Conservation (phyloP, 2,797 vertebrate species). For the Myripristis murdjan region DNA sequence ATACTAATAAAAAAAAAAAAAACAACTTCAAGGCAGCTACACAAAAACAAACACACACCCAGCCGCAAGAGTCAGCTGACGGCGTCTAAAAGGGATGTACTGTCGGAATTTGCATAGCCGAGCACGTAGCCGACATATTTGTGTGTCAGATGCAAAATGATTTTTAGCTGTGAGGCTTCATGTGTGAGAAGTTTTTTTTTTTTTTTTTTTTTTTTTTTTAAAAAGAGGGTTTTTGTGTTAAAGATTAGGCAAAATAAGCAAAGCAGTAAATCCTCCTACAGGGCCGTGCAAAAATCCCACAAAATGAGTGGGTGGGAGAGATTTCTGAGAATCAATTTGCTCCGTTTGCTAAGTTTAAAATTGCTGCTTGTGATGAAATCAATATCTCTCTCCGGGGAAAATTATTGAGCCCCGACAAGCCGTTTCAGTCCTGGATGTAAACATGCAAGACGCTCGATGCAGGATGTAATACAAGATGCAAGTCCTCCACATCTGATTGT, state of each 20-base stretch:
- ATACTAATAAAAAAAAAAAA: background rate
- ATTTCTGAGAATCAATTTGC: conserved; percentile 42
- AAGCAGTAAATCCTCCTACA: conserved; percentile 11
- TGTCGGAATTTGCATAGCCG: background rate
- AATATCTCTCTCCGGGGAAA: background rate
- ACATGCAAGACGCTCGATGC: background rate
- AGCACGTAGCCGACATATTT: no score
- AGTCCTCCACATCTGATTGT: background rate
- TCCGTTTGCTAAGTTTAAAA: conserved; percentile 26
- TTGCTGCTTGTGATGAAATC: conserved; percentile 32
- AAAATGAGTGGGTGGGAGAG: conserved; percentile 21
- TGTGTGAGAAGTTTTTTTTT: no score
- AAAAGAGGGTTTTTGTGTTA: background rate
- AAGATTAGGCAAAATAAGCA: background rate
- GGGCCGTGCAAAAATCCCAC: conserved; percentile 22
- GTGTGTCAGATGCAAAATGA: background rate
- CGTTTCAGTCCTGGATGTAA: background rate
- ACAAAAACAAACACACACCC: background rate
- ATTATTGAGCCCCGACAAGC: background rate
- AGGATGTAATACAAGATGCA: background rate
- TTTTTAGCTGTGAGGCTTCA: background rate
- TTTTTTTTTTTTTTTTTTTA: no score
- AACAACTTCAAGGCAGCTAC: background rate
- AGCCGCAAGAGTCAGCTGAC: conserved; percentile 2
- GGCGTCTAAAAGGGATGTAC: background rate